Evolutionary conservation across 2,113 vertebrate species (phyloP).

Genomic region (rabbit (Oryctolagus cuniculus)): DNA sequence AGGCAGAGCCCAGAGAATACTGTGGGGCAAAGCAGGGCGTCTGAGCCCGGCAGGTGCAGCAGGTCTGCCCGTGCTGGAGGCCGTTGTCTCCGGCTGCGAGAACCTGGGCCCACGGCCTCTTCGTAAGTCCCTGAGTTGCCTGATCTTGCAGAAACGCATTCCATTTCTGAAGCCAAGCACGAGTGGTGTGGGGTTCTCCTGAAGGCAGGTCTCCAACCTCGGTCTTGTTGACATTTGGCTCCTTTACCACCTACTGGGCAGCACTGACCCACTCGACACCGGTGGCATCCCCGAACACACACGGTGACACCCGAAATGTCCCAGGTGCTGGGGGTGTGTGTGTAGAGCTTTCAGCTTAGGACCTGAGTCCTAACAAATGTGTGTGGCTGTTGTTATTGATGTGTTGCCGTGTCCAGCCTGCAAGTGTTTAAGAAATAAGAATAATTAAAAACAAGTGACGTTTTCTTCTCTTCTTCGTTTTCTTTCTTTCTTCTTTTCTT

Average conservation of each 20-base stretch:
- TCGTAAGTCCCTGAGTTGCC: background rate
- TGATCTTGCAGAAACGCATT: background rate
- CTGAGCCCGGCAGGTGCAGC: background rate
- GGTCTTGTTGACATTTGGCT: background rate
- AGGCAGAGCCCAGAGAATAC: background rate
- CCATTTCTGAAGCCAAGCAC: background rate
- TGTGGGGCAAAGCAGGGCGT: accelerated
- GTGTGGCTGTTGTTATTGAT: too few species aligned
- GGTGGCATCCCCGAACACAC: background rate
- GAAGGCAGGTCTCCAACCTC: too few species aligned
- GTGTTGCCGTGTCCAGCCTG: too few species aligned
- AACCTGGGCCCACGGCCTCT: background rate
- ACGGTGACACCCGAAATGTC: background rate
- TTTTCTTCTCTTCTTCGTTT: too few species aligned
- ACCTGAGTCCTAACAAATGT: too few species aligned
- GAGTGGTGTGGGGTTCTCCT: background rate
- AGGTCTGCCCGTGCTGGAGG: background rate
- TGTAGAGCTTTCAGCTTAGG: too few species aligned
- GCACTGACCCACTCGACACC: too few species aligned
- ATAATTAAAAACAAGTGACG: too few species aligned
- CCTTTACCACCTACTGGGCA: too few species aligned
- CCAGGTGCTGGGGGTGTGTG: too few species aligned
- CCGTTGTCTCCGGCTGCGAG: background rate
- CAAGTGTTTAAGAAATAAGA: background rate
- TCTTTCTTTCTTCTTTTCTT: too few species aligned